A percentile compares a stretch with the other conserved stretches of the same genome.
These are phyloP conservation scores for Platanista minor DNA, from an alignment of 2,113 vertebrate genomes.

Conservation along the genomic window DNA sequence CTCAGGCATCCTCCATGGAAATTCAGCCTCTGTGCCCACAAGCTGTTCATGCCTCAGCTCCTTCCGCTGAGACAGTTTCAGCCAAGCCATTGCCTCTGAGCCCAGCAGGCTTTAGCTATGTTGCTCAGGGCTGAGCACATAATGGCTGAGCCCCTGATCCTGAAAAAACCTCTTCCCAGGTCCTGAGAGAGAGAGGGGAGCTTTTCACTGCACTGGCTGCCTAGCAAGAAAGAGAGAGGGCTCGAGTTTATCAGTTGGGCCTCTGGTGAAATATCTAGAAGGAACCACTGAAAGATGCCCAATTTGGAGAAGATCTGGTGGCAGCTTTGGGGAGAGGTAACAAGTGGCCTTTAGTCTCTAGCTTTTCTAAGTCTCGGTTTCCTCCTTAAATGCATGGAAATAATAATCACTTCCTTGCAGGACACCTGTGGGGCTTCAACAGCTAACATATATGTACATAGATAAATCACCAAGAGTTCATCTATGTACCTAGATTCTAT, in stretches of 20 bases:
- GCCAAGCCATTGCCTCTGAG: neutral
- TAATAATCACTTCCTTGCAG: neutral
- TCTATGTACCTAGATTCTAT: slow-evolving; percentile 21
- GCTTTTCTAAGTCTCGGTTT: neutral
- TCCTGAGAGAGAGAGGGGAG: rapidly evolving
- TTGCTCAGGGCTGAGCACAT: neutral
- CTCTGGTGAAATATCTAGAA: neutral
- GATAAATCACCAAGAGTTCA: neutral
- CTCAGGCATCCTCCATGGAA: neutral
- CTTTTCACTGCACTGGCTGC: rapidly evolving
- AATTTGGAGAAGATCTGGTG: neutral
- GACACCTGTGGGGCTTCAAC: neutral
- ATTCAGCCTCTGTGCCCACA: neutral
- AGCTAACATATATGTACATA: neutral
- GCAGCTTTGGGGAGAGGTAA: neutral
- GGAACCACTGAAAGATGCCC: neutral
- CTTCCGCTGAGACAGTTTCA: neutral
- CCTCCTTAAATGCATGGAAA: neutral
- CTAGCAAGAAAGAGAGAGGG: neutral
- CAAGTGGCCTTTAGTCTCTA: neutral
- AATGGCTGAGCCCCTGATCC: neutral
- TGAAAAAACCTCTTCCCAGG: neutral
- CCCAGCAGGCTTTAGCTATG: neutral
- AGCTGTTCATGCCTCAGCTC: neutral
- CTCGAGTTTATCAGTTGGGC: neutral